These are phyloP conservation scores for Cephus nigrinus DNA, from an alignment of 2,888 invertebrate genomes.

Conservation along the genomic window DNA sequence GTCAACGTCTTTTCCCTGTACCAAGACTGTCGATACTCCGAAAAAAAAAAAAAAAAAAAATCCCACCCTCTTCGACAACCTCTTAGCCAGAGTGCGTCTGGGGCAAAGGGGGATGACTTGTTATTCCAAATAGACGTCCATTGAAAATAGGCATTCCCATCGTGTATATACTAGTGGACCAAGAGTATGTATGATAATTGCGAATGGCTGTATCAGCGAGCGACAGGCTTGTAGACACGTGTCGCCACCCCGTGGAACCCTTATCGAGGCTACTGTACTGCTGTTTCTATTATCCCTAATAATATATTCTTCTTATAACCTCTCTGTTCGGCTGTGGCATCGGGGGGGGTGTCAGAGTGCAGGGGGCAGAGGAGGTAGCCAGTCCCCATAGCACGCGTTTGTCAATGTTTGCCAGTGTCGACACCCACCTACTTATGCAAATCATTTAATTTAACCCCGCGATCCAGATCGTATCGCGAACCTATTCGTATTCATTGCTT, in stretches of 20 bases:
- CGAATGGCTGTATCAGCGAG: constrained; percentile 60
- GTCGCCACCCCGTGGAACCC: constrained; percentile 48
- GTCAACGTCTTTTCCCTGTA: neutral
- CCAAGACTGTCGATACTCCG: neutral
- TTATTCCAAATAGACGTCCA: neutral
- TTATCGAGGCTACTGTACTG: constrained; percentile 45
- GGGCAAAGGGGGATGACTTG: neutral
- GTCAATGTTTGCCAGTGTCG: constrained; percentile 66
- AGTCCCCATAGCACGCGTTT: constrained; percentile 55
- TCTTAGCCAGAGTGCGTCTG: neutral
- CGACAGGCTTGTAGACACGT: constrained; percentile 53
- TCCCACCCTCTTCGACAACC: neutral
- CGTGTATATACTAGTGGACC: neutral
- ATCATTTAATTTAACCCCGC: constrained; percentile 66
- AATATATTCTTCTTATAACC: constrained; percentile 62
- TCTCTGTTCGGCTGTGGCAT: constrained; percentile 3
- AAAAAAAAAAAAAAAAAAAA: neutral
- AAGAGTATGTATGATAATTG: constrained; percentile 50
- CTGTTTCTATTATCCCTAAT: constrained; percentile 63
- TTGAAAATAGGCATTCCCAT: neutral
- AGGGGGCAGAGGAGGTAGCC: constrained; percentile 10
- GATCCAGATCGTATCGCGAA: constrained; percentile 64
- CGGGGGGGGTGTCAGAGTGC: constrained; percentile 14
- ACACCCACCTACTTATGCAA: constrained; percentile 68
- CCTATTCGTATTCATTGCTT: constrained; percentile 67